Evolutionary conservation across 1,140 invertebrate genomes (phyloP).

Genomic region (Ooceraea biroi): DNA sequence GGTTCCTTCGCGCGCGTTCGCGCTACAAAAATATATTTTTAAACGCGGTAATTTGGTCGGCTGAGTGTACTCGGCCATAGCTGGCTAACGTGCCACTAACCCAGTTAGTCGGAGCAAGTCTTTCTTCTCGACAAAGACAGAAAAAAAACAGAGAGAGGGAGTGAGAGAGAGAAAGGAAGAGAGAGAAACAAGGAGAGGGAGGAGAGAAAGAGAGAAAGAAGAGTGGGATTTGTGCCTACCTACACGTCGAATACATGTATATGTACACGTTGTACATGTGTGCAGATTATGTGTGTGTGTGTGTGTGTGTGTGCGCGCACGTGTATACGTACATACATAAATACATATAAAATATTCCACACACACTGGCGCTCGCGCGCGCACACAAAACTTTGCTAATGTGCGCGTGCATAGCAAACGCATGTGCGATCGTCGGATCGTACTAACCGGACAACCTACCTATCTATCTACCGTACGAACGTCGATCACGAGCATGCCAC

Average conservation of each 20-base stretch:
- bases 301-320: background rate
- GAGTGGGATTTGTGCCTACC: slow-evolving; percentile 72
- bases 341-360: background rate
- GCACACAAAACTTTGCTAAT: too few relatives aligned
- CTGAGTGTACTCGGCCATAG: slow-evolving; percentile 81
- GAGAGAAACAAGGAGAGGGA: too few relatives aligned
- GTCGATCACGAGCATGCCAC: slow-evolving; percentile 56
- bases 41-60: slow-evolving; percentile 82
- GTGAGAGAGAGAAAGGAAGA: too few relatives aligned
- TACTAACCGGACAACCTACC: slow-evolving; percentile 66
- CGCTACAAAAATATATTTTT: slow-evolving; percentile 80
- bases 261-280: background rate
- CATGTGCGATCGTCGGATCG: slow-evolving; percentile 32
- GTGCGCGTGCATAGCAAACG: too few relatives aligned
- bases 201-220: slow-evolving; percentile 30
- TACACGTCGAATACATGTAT: too few relatives aligned
- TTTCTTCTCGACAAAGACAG: slow-evolving; percentile 79
- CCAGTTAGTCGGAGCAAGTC: slow-evolving; percentile 84
- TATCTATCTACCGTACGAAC: slow-evolving; percentile 74
- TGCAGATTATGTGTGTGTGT: background rate
- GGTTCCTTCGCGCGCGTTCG: slow-evolving; percentile 23
- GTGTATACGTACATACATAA: background rate
- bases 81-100: slow-evolving; percentile 84
- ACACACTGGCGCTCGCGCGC: too few relatives aligned
- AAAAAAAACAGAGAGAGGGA: too few relatives aligned